These are phyloP conservation scores for Pilophorus perplexus DNA, from an alignment of 2,888 invertebrate species.

Conservation along the genomic window DNA sequence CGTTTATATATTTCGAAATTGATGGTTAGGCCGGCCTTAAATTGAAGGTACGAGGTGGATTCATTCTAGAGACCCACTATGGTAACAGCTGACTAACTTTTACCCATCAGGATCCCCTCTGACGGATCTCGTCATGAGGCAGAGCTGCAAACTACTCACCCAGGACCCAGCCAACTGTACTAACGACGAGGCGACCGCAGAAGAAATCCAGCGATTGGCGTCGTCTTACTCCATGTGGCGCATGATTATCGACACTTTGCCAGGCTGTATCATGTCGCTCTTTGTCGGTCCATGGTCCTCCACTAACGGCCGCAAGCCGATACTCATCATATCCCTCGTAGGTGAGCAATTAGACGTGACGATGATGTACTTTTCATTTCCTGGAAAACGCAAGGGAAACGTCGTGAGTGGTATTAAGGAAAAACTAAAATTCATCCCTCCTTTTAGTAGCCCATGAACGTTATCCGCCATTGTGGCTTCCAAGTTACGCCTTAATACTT, in stretches of 20 bases:
- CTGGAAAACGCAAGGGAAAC: no score
- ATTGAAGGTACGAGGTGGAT: no score
- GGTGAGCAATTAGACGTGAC: no score
- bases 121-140: slow-evolving; percentile 21
- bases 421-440: background rate
- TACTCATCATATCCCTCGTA: background rate
- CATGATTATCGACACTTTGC: slow-evolving; percentile 24
- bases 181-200: background rate
- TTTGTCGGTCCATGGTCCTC: slow-evolving; percentile 28
- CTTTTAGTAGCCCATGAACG: no score
- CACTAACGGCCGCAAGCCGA: slow-evolving; percentile 29
- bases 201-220: background rate
- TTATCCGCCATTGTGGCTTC: no score
- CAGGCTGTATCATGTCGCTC: slow-evolving; percentile 17
- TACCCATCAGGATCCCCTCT: slow-evolving; percentile 10
- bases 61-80: no score
- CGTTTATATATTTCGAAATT: no score
- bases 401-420: background rate
- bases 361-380: background rate
- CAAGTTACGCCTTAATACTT: no score
- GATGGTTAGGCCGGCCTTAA: no score
- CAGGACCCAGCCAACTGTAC: slow-evolving; percentile 1
- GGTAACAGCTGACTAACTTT: no score
- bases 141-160: background rate
- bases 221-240: background rate